Base-by-base conservation (phyloP, 2,888 invertebrate genomes). In the Caenorhabditis parvicauda region DNA sequence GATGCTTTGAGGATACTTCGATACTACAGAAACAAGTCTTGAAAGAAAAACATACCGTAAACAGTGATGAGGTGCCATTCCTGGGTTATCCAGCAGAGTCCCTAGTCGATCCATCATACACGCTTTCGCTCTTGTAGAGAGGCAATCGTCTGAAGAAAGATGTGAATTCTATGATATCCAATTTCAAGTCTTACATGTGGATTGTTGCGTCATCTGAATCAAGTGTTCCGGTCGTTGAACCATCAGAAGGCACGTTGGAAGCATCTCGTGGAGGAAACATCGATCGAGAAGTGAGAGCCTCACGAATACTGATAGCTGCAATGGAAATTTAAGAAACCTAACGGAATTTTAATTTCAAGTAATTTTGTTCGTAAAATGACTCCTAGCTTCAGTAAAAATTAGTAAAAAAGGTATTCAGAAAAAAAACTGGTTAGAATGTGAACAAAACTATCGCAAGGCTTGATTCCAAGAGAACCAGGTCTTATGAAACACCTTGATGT, bases 221-320 rank as follows among this genome's bases (percentile, higher is more conserved):
- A 79, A 56, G 45, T 81, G 73, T 42, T 81, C 79, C 14, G 80
- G 77, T 42, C 67, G 49, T 25, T 69, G 62, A 7, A 79, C 71
- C 74, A 76, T 79, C 32, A 56, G 62, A n/a, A 81, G 64, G 57
- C 81, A 81, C 19, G 76, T 61, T 5, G 75, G 76, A 6, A 81
- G 62, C 70, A 81, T 70, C 24, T 81, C 81, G 51, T 80, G 77
- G n/a, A 81, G 66, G 52, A 77, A 78, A 59, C 81, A 81, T 17
- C 81, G 67, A 58, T 81, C 81, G 28, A 81, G 59, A 7, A 81
- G 70, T 1, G 77, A 76, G 1, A 81, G 58, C n/a, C 78, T 62
- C 1, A 81, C 81, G 54, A 81, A 81, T 2, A 80, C 75, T 4
- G 77, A 76, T 32, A 81, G 39, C 63, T 79, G 54, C 35, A 70